Percentiles rank a stretch among this genome's conserved stretches.
These are phyloP conservation scores for Tenualosa thibaudeaui DNA, from an alignment of 2,797 vertebrate species.

Conservation along the genomic window DNA sequence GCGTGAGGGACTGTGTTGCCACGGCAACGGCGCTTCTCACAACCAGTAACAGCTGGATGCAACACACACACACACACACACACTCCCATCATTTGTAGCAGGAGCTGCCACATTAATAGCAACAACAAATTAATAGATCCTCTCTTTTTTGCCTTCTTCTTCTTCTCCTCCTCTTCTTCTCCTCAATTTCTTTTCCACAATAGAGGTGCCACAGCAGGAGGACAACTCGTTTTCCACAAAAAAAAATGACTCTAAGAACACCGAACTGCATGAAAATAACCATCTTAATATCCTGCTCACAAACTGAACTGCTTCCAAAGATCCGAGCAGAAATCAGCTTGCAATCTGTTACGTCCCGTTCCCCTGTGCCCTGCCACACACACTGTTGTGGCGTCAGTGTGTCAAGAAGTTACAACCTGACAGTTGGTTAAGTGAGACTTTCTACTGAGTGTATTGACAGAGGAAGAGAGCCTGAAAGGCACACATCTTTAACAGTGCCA, in stretches of 20 bases:
- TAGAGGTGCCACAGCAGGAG: background rate
- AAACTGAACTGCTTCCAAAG: background rate
- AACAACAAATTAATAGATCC: constrained; percentile 49
- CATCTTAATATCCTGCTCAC: constrained; percentile 17
- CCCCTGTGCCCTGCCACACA: background rate
- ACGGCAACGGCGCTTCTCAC: constrained; percentile 82
- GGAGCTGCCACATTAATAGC: constrained; percentile 70
- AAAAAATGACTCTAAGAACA: background rate
- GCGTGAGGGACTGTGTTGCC: constrained; percentile 83
- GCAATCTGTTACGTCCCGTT: background rate
- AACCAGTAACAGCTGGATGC: constrained; percentile 81
- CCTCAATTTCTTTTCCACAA: background rate
- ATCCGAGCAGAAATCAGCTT: background rate
- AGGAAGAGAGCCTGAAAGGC: background rate
- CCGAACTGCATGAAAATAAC: background rate
- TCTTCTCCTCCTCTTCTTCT: background rate
- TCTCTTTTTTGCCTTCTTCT: constrained; percentile 41
- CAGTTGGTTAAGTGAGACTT: constrained; percentile 17
- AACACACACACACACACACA: constrained; percentile 57
- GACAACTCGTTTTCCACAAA: background rate
- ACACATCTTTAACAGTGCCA: constrained; percentile 28
- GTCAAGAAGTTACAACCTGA: background rate
- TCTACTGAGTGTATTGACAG: background rate
- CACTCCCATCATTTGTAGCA: constrained; percentile 65
- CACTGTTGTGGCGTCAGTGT: background rate